Conservation (phyloP, 2,888 invertebrate genomes). For the Apantesis nais region DNA sequence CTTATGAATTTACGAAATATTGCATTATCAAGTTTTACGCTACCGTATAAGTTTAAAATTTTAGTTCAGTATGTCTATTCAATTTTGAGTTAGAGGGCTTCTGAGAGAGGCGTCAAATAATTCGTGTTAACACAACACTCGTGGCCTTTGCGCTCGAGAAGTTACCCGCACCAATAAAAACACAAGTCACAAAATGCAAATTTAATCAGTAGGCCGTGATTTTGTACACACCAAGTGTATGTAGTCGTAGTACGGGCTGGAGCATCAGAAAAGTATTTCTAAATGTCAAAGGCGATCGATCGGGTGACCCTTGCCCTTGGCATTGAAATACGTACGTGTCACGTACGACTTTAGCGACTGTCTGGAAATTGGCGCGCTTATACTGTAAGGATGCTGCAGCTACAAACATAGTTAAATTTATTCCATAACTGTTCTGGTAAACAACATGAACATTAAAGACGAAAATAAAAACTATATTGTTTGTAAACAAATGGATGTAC, state of each 20-base stretch:
- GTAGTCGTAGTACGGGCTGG: background rate
- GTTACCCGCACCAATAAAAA: background rate
- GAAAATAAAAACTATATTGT: background rate
- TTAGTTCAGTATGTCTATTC: background rate
- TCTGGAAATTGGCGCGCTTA: slow-evolving; percentile 19
- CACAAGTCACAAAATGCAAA: background rate
- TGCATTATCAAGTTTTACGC: background rate
- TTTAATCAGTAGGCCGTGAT: background rate
- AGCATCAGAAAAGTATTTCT: background rate
- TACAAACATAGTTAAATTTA: slow-evolving; percentile 1
- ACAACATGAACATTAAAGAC: background rate
- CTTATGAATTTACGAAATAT: background rate
- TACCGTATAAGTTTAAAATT: background rate
- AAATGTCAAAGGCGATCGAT: slow-evolving; percentile 33
- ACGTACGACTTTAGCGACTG: slow-evolving; percentile 36
- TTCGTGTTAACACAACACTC: background rate
- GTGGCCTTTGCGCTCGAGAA: background rate
- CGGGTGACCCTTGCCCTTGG: slow-evolving; percentile 39
- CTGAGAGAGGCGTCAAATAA: background rate
- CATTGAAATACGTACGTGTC: slow-evolving; percentile 34
- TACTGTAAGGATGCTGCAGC: slow-evolving; percentile 15
- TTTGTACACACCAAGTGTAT: background rate
- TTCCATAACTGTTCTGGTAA: background rate
- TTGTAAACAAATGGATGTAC: background rate
- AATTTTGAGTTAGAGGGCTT: background rate